Conservation (phyloP, 2,888 invertebrate species). For the Lampropteryx suffumata region DNA sequence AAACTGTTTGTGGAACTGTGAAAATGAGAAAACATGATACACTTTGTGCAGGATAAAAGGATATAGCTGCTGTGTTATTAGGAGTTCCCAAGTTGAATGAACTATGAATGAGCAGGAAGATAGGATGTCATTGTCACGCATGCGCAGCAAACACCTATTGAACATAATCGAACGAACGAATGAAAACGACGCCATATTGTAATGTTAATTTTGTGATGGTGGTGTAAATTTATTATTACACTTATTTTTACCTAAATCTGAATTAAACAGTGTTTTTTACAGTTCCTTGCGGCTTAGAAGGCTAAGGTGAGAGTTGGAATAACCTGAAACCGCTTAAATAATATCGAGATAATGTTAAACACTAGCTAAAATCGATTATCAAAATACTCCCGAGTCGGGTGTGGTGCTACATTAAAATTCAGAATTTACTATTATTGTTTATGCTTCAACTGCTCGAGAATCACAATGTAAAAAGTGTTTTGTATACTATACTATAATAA, state of each 20-base stretch:
- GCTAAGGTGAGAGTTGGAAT: conserved; percentile 51
- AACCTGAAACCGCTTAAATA: neutral
- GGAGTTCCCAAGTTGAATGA: too few relatives aligned
- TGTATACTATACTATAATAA: too few relatives aligned
- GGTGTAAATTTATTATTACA: conserved; percentile 49
- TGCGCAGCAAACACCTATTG: too few relatives aligned
- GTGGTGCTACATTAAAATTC: conserved; percentile 79
- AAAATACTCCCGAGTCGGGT: conserved; percentile 48
- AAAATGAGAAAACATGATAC: conserved; percentile 21
- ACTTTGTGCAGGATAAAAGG: conserved; percentile 14
- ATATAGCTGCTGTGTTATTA: conserved; percentile 15
- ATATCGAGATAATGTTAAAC: neutral
- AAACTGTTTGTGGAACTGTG: conserved; percentile 34
- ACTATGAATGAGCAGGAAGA: neutral
- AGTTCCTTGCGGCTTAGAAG: conserved; percentile 49
- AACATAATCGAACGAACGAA: neutral
- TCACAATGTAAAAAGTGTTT: neutral
- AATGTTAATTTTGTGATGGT: conserved; percentile 73
- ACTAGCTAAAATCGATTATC: conserved; percentile 8
- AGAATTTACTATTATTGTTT: conserved; percentile 71
- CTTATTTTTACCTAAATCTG: conserved; percentile 43
- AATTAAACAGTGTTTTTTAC: conserved; percentile 43
- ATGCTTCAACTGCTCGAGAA: conserved; percentile 46
- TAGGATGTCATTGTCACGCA: neutral
- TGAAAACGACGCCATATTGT: conserved; percentile 69